Evolutionary conservation across 2,888 invertebrate genomes (phyloP), one percentile per base, ranked within the genome.

Genomic region (Caenorhabditis parvicauda): DNA sequence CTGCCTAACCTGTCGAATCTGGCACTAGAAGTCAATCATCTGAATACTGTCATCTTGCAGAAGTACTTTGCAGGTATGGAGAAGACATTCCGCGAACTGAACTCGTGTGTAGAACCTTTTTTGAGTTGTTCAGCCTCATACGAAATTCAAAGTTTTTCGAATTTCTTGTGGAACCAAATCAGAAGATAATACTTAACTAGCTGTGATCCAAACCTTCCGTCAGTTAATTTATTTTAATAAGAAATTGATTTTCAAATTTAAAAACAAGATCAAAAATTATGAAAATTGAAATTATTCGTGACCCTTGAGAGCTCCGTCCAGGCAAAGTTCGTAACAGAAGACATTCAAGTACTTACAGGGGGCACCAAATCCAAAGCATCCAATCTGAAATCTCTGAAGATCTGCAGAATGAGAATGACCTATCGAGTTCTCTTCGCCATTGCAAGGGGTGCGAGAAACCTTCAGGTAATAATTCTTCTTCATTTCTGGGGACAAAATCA

Each of bases 391-490:
- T 72, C 72, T 21, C 57, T 79, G 41, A 71, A 72, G 32, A 73
- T 80, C 32, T 73, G 70, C 35, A 64, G 74, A 32, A 65, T 77
- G 57, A 47, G 73, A 25, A 70, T 80, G 50, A 70, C 80, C 1
- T 76, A 79, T 54, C 54, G 80, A 21, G 73, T 72, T 6, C 59
- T 80, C 2, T 77, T 80, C 41, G 72, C 80, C 5, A 80, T 80
- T 50, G 80, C 78, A n/a, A 57, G 75, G 41, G 72, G 75, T 44
- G 78, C 75, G 5, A 54, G 59, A 21, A 65, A 65, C 25, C 43
- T 72, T 6, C 42, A 38, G 43, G 54, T 56, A 21, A 24, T 28
- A 53, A 37, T 35, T 39, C 19, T 21, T 32, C n/a, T 2, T 14
- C 21, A 49, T 7, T 21, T 9, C 1, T 9, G 14, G 17, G 28